Evolutionary conservation across 2,888 invertebrate genomes (phyloP).

Genomic region (Raillietiella orientalis): DNA sequence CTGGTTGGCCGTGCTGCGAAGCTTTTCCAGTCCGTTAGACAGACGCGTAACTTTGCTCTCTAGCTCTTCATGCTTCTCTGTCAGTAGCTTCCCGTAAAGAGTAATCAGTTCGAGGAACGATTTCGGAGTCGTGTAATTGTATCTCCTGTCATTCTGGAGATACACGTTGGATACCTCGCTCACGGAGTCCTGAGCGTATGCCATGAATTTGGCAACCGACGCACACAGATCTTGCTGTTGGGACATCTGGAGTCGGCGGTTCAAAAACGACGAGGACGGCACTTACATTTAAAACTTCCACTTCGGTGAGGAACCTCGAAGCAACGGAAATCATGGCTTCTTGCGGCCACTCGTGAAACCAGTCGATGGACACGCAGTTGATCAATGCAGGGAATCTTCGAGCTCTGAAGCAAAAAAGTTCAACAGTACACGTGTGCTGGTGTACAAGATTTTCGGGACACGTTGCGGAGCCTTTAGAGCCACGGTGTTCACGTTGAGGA

Average conservation of each 20-base stretch:
- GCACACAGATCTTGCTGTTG: constrained; percentile 30
- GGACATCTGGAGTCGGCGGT: constrained; percentile 1
- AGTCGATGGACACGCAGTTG: constrained; percentile 79
- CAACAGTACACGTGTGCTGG: too few species aligned
- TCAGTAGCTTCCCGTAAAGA: constrained; percentile 54
- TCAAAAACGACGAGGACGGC: background rate
- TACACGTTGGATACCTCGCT: constrained; percentile 61
- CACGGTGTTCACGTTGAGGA: too few species aligned
- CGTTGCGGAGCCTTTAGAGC: too few species aligned
- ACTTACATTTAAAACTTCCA: constrained; percentile 38
- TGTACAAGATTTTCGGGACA: too few species aligned
- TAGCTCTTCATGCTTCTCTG: constrained; percentile 51
- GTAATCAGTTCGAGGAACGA: constrained; percentile 85
- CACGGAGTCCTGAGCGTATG: constrained; percentile 72
- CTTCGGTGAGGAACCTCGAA: constrained; percentile 46
- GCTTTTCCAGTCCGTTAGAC: constrained; percentile 73
- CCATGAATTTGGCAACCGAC: constrained; percentile 72
- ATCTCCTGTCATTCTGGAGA: constrained; percentile 58
- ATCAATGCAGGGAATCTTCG: constrained; percentile 86
- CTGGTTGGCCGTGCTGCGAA: constrained; percentile 58
- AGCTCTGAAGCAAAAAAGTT: constrained; percentile 49
- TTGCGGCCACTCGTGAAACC: constrained; percentile 98
- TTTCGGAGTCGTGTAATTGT: constrained; percentile 91
- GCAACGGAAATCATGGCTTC: constrained; percentile 83
- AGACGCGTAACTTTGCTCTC: constrained; percentile 49